Evolutionary conservation across 1,140 invertebrate species (phyloP).

Genomic region (Drosophila nigrodunni): DNA sequence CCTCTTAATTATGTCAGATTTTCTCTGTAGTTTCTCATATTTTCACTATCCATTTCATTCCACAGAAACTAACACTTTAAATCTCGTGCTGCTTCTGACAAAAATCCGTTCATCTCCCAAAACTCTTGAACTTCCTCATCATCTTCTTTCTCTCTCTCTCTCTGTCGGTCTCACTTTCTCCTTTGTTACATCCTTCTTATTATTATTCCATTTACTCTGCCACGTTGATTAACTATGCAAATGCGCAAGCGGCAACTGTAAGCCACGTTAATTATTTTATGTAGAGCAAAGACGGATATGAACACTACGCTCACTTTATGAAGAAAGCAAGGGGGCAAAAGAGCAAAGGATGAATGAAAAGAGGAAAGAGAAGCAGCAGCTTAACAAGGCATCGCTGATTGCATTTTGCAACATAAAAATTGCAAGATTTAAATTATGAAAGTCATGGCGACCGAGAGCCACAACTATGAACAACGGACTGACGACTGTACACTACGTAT

Average conservation of each 20-base stretch:
- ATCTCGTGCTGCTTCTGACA: background rate
- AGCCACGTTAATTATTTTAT: conserved; percentile 75
- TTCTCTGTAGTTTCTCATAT: no score
- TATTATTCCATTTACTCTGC: conserved; percentile 25
- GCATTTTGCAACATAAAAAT: conserved; percentile 62
- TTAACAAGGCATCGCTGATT: conserved; percentile 69
- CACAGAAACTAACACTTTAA: no score
- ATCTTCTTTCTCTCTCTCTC: background rate
- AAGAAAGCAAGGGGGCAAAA: background rate
- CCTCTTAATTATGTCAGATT: no score
- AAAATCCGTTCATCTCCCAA: background rate
- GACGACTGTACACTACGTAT: conserved; percentile 15
- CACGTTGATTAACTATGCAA: conserved; percentile 70
- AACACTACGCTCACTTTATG: background rate
- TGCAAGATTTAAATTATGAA: conserved; percentile 18
- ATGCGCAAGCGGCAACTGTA: conserved; percentile 59
- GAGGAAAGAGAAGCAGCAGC: conserved; percentile 13
- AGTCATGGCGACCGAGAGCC: background rate
- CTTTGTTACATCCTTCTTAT: conserved; percentile 11
- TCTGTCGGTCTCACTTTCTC: background rate
- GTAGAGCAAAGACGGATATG: conserved; percentile 44
- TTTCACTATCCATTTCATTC: no score
- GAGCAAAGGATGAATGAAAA: background rate
- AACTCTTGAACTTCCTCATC: background rate
- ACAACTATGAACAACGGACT: background rate